Conservation (phyloP, 2,113 vertebrate species). For the Entelurus aequoreus region DNA sequence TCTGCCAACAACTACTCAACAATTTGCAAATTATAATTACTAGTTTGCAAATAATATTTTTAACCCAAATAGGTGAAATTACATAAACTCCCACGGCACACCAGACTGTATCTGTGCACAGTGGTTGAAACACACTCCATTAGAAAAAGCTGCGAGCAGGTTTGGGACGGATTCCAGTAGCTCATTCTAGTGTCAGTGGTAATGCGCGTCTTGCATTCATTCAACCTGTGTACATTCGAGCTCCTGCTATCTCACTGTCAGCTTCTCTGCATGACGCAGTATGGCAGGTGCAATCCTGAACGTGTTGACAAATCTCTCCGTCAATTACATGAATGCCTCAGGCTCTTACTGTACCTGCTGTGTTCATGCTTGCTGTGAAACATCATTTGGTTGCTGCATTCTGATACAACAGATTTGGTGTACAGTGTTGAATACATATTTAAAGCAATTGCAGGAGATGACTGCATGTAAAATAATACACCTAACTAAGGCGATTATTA, state of each 20-base stretch:
- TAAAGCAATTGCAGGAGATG: conserved; percentile 46
- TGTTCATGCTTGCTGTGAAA: conserved; percentile 43
- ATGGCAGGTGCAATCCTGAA: conserved; percentile 1
- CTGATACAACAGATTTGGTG: conserved; percentile 52
- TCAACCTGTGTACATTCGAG: too few relatives aligned
- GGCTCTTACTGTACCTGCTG: conserved; percentile 17
- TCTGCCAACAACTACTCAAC: too few relatives aligned
- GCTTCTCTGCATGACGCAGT: too few relatives aligned
- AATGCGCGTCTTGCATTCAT: conserved; percentile 67
- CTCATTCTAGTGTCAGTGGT: conserved; percentile 62
- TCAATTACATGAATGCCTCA: conserved; percentile 10
- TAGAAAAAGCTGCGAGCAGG: too few relatives aligned
- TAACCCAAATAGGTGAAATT: too few relatives aligned
- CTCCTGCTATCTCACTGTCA: too few relatives aligned
- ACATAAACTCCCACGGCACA: too few relatives aligned
- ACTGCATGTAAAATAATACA: conserved; percentile 59
- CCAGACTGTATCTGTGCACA: too few relatives aligned
- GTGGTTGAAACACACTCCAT: too few relatives aligned
- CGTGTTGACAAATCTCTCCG: conserved; percentile 21
- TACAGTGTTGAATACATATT: conserved; percentile 53
- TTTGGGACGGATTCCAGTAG: conserved; percentile 40
- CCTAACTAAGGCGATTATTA: conserved; percentile 62
- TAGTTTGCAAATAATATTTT: too few relatives aligned
- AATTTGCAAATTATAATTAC: too few relatives aligned
- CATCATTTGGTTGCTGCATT: conserved; percentile 35